phyloP scores from a whole-genome alignment of 2,888 invertebrate species.

The Oasisia sp. region DNA sequence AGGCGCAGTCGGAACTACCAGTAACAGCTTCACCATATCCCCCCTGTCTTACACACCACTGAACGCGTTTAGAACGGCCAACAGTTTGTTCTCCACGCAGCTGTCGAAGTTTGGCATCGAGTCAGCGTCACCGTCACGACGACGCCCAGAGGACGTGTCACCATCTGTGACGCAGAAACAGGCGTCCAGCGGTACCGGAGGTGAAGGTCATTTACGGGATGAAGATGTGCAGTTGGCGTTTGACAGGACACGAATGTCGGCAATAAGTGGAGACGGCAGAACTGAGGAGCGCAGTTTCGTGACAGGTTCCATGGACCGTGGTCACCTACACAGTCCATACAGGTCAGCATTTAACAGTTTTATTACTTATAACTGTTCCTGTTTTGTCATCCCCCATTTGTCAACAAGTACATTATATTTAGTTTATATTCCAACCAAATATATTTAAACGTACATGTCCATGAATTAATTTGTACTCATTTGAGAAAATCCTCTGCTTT shows the following conservation, averaged over 20 bases:
- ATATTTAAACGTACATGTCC: not conserved
- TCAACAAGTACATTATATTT: not conserved
- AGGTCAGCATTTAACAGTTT: not conserved
- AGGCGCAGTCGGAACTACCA: not conserved
- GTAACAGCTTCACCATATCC: not conserved
- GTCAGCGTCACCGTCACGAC: not conserved
- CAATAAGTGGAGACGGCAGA: not conserved
- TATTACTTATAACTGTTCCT: not conserved
- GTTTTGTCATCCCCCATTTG: not conserved
- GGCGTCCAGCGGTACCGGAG: not conserved
- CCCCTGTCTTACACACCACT: not conserved
- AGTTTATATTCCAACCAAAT: not conserved
- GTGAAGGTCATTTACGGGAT: not conserved
- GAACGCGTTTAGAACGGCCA: not conserved
- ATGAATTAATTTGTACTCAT: too few relatives aligned
- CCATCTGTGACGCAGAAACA: not conserved
- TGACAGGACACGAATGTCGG: not conserved
- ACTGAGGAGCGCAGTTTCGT: not conserved
- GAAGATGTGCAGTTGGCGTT: not conserved
- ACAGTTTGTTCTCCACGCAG: not conserved
- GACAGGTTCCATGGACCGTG: not conserved
- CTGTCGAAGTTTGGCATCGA: not conserved
- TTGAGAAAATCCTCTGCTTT: too few relatives aligned
- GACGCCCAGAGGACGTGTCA: not conserved
- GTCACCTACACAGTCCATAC: not conserved